phyloP scores from a whole-genome alignment of 1,140 invertebrate genomes.

The Drosophila grimshawi region DNA sequence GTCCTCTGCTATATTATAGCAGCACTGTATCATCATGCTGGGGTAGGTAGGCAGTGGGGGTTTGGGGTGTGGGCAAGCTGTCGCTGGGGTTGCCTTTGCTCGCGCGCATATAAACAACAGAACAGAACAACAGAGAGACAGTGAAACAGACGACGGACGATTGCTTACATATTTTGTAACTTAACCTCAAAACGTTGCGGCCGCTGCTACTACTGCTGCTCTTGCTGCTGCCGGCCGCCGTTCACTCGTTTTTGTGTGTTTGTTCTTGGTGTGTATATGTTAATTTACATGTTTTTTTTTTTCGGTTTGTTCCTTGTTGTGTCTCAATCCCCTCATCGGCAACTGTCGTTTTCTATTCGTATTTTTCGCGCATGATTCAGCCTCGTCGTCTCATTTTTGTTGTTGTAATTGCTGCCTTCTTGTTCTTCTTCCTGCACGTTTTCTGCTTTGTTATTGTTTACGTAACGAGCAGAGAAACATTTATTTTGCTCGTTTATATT shows the following conservation, averaged over 20 bases:
- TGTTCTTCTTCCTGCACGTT: slow-evolving; percentile 40
- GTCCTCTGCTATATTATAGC: neutral
- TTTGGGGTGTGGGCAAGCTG: slow-evolving; percentile 28
- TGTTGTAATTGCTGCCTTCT: slow-evolving; percentile 41
- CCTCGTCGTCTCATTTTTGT: slow-evolving; percentile 60
- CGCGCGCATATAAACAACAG: slow-evolving; percentile 64
- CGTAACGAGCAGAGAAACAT: slow-evolving; percentile 46
- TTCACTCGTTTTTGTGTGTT: slow-evolving; percentile 31
- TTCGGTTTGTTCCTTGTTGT: slow-evolving; percentile 24
- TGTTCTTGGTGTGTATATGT: slow-evolving; percentile 62
- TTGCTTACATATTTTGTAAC: slow-evolving; percentile 65
- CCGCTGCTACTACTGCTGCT: slow-evolving; percentile 42
- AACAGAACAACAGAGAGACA: neutral
- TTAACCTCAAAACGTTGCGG: slow-evolving; percentile 73
- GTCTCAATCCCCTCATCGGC: slow-evolving; percentile 15
- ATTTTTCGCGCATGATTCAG: slow-evolving; percentile 75
- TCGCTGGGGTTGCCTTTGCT: slow-evolving; percentile 37
- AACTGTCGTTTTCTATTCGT: slow-evolving; percentile 57
- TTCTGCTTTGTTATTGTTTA: slow-evolving; percentile 73
- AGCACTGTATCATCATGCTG: slow-evolving; percentile 1
- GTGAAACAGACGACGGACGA: slow-evolving; percentile 28
- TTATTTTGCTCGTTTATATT: slow-evolving; percentile 54
- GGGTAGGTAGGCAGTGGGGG: slow-evolving; percentile 9
- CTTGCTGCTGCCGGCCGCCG: slow-evolving; percentile 26
- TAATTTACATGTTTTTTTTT: slow-evolving; percentile 77